A percentile compares a stretch with the other conserved stretches of the same genome.
Conservation (phyloP, 2,797 vertebrate species). For the Mastacembelus armatus region DNA sequence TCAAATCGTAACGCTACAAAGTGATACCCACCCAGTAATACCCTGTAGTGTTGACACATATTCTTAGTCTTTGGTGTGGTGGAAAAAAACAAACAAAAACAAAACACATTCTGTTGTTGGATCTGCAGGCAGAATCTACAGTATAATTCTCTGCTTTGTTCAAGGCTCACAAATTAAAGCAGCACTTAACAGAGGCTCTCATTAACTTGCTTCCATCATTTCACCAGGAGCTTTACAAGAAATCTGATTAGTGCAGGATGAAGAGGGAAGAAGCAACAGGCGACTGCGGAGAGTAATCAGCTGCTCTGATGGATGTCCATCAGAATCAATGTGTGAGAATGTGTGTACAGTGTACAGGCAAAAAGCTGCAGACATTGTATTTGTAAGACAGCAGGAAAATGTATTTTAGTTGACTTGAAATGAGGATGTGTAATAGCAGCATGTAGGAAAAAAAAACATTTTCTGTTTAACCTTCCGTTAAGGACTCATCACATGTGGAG, state of each 20-base stretch:
- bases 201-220: slow-evolving; percentile 42
- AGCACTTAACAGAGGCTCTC: slow-evolving; percentile 41
- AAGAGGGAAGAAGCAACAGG: not conserved
- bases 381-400: not conserved
- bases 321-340: not conserved
- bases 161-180: slow-evolving; percentile 50
- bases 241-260: slow-evolving; percentile 49
- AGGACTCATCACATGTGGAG: too few relatives aligned
- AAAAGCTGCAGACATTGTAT: not conserved
- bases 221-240: slow-evolving; percentile 34
- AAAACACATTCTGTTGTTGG: slow-evolving; percentile 25
- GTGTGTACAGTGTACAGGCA: not conserved
- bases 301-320: not conserved
- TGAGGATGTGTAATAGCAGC: not conserved
- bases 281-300: not conserved
- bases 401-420: not conserved
- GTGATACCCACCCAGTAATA: too few relatives aligned
- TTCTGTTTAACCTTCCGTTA: too few relatives aligned
- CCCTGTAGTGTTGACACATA: too few relatives aligned
- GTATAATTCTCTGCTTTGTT: slow-evolving; percentile 38
- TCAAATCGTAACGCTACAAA: not conserved
- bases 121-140: slow-evolving; percentile 13
- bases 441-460: too few relatives aligned
- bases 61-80: slow-evolving; percentile 3
- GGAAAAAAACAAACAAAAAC: slow-evolving; percentile 24